Base-by-base conservation (phyloP, 2,113 vertebrate species). In the Centropus bengalensis region DNA sequence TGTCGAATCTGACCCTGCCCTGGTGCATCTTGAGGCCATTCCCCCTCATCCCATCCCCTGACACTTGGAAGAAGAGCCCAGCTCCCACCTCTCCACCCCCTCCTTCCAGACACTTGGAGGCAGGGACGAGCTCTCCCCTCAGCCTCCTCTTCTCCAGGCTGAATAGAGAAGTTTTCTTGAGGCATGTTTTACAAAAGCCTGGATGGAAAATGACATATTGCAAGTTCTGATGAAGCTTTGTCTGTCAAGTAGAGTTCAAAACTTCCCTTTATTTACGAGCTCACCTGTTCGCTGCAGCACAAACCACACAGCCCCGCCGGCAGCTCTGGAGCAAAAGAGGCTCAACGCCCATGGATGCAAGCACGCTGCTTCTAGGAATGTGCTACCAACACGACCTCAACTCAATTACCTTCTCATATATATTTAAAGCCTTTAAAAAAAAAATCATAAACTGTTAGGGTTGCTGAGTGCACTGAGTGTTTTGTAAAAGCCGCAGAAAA, bases 301-400 rank as follows among this genome's bases (percentile, higher is more conserved):
- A 8, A 51, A 24, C 1, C 17, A 27, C 4, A 14, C 24, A 17
- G 77, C 47, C 49, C 51, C 62, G 49, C 0, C 4, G 33, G 28
- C 64, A 70, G 12, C 55, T 47, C 1, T 1, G 3, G 26, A 24
- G 36, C 47, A 24, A 23, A 22, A 14, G 16, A 30, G 47, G 22
- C 18, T 55, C 7, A 1, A 27, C 32, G 6, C 9, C 9, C 8
- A 24, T 36, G 1, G 3, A 36, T 9, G 13, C 5, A 32, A 54
- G 13, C 28, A 13, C 5, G 8, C 23, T 30, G 56, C 44, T 70
- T 10, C 17, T 3, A 44, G 71, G 20, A 71, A 36, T 9, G 2
- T 0, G 20, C 69, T 14, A 15, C 56, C 51, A 66, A 8, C 49
- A 40, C 52, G 17, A 51, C 74, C 38, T 32, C 19, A 3, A 23